Evolutionary conservation across 2,888 invertebrate genomes (phyloP).

Genomic region (Leptinotarsa rubiginosa): DNA sequence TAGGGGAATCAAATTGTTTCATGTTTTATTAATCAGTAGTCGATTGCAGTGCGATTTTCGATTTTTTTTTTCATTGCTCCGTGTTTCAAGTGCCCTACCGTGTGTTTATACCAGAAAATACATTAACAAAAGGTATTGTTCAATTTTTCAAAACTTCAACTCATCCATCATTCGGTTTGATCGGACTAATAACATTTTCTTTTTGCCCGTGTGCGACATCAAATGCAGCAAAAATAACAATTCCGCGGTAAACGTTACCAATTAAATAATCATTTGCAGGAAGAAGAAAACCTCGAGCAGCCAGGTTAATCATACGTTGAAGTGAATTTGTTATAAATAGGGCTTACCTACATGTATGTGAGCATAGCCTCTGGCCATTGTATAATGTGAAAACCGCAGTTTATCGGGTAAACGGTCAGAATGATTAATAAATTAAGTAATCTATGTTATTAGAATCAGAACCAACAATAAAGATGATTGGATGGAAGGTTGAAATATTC

Average conservation of each 20-base stretch:
- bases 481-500: not conserved
- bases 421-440: not conserved
- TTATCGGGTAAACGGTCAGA: not conserved
- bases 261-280: constrained; percentile 29
- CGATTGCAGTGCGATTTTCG: too few relatives aligned
- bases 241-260: constrained; percentile 25
- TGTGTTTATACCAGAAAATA: too few relatives aligned
- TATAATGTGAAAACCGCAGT: constrained; percentile 4
- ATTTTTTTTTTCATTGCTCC: too few relatives aligned
- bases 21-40: too few relatives aligned
- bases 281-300: constrained; percentile 23
- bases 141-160: too few relatives aligned
- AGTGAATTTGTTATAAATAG: constrained; percentile 17
- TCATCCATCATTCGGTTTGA: not conserved
- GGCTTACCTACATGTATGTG: not conserved
- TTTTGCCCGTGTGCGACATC: not conserved
- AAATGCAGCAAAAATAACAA: not conserved
- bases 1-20: too few relatives aligned
- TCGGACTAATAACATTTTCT: not conserved
- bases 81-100: too few relatives aligned
- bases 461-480: not conserved
- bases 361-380: constrained; percentile 1
- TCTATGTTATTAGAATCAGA: not conserved
- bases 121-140: too few relatives aligned
- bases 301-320: constrained; percentile 37